phyloP scores from a whole-genome alignment of 2,888 invertebrate species.

The Synergus gifuensis region DNA sequence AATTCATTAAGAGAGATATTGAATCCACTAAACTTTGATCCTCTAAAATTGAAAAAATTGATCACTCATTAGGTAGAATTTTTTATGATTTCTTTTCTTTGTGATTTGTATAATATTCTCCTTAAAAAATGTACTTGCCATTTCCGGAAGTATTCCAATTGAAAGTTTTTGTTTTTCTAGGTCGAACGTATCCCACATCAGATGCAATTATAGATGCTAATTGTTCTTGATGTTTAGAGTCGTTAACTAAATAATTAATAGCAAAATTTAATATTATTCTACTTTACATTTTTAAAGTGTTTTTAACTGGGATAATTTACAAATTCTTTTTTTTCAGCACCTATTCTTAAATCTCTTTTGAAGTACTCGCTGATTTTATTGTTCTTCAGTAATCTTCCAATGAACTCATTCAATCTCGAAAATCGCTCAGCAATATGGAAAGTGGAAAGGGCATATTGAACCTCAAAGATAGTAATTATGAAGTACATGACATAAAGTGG shows the following conservation, averaged over 20 bases:
- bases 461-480: constrained; percentile 80
- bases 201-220: background rate
- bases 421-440: constrained; percentile 81
- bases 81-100: background rate
- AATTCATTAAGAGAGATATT: constrained; percentile 78
- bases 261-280: background rate
- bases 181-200: background rate
- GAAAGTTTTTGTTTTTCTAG: background rate
- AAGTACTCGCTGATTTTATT: constrained; percentile 47
- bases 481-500: constrained; percentile 82
- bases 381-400: constrained; percentile 75
- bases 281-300: background rate
- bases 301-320: background rate
- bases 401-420: constrained; percentile 79
- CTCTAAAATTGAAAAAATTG: background rate
- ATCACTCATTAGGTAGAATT: background rate
- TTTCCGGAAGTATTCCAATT: background rate
- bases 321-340: background rate
- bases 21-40: constrained; percentile 69
- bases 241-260: background rate
- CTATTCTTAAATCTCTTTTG: background rate
- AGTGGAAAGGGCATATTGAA: constrained; percentile 82
- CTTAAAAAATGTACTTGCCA: background rate
- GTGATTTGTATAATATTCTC: background rate
- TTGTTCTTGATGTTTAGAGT: background rate